These are phyloP conservation scores for Pelochelys cantorii DNA, from an alignment of 2,797 vertebrate species.

Conservation along the genomic window DNA sequence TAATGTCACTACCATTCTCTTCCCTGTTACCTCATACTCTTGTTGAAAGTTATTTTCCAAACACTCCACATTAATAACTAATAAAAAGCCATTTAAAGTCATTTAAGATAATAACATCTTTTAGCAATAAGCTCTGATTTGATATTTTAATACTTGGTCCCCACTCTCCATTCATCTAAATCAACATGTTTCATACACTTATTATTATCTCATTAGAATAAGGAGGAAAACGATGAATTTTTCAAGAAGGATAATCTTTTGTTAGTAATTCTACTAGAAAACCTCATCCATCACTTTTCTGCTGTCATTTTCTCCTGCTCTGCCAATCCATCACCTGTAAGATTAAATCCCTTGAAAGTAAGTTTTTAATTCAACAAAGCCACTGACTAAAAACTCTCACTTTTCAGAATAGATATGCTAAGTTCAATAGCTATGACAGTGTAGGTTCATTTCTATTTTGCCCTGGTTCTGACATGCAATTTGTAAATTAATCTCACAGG, in stretches of 20 bases:
- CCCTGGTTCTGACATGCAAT: background rate
- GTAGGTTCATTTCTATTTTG: background rate
- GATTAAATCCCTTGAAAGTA: slow-evolving; percentile 7
- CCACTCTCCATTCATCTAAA: background rate
- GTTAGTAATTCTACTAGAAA: background rate
- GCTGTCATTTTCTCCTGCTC: background rate
- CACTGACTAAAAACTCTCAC: background rate
- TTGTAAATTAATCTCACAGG: slow-evolving; percentile 8
- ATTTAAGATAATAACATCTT: slow-evolving; percentile 16
- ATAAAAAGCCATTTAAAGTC: background rate
- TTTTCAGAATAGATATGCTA: background rate
- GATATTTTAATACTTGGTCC: slow-evolving; percentile 12
- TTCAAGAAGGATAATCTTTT: background rate
- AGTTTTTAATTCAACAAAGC: background rate
- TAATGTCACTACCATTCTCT: fast-evolving
- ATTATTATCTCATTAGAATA: slow-evolving; percentile 5
- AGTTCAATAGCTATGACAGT: background rate
- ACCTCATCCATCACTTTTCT: background rate
- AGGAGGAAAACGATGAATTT: background rate
- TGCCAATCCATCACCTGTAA: background rate
- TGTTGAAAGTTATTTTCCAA: background rate
- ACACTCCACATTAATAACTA: background rate
- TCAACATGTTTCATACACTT: background rate
- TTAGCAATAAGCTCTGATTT: slow-evolving; percentile 20
- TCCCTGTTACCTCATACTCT: background rate